Evolutionary conservation across 1,140 invertebrate species (phyloP).

Genomic region (Formica exsecta): DNA sequence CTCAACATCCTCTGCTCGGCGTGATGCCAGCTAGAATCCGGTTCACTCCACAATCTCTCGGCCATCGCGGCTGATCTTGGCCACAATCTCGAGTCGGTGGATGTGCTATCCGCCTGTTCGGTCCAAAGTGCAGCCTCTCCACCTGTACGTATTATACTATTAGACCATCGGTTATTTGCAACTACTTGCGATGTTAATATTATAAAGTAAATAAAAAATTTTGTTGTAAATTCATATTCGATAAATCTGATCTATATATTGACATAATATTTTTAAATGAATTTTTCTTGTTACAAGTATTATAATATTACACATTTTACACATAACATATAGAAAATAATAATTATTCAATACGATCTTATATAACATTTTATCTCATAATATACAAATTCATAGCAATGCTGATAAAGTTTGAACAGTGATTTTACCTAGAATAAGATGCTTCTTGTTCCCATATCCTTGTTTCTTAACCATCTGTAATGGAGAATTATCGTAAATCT

Average conservation of each 20-base stretch:
- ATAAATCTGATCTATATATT: not conserved
- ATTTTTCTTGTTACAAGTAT: not conserved
- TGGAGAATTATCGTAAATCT: slow-evolving; percentile 92
- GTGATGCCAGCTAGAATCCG: slow-evolving; percentile 87
- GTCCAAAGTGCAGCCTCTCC: slow-evolving; percentile 93
- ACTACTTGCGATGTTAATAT: not conserved
- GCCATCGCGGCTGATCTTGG: slow-evolving; percentile 93
- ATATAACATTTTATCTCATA: not conserved
- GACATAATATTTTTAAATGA: not conserved
- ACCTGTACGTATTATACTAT: slow-evolving; percentile 84
- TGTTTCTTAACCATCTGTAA: slow-evolving; percentile 84
- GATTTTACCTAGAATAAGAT: slow-evolving; percentile 87
- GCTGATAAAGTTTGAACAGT: not conserved
- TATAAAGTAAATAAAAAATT: not conserved
- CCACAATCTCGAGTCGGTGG: slow-evolving; percentile 91
- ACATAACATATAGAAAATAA: not conserved
- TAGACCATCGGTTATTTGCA: not conserved
- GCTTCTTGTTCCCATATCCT: slow-evolving; percentile 83
- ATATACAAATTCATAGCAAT: not conserved
- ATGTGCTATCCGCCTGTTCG: slow-evolving; percentile 91
- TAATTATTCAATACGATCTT: not conserved
- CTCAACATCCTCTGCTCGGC: slow-evolving; percentile 90
- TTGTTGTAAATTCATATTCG: not conserved
- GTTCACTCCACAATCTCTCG: slow-evolving; percentile 93
- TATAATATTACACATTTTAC: not conserved